phyloP scores from a whole-genome alignment of 2,797 vertebrate genomes.

The Xenops minutus region DNA sequence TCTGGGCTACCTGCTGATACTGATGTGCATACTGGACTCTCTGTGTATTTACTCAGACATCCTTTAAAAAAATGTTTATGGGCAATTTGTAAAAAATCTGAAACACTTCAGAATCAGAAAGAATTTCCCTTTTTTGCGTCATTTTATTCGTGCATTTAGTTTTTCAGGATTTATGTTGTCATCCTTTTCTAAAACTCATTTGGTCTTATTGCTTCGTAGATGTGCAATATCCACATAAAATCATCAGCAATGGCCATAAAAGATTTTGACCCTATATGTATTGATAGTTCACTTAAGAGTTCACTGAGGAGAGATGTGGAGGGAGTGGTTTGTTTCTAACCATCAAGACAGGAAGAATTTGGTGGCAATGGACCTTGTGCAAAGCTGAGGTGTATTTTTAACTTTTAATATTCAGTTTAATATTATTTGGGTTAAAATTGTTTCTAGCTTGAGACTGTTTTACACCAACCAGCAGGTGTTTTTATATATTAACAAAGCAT shows the following conservation, averaged over 20 bases:
- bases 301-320: neutral
- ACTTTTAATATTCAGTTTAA: neutral
- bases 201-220: neutral
- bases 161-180: neutral
- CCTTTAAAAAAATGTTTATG: neutral
- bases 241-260: neutral
- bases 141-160: neutral
- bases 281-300: neutral
- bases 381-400: neutral
- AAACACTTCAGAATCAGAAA: neutral
- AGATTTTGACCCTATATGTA: neutral
- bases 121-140: accelerated
- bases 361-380: neutral
- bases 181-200: neutral
- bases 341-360: neutral
- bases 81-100: neutral
- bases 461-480: neutral
- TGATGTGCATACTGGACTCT: neutral
- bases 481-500: neutral
- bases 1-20: neutral
- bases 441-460: neutral
- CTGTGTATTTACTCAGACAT: neutral
- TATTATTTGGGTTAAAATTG: neutral
- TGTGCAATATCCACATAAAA: neutral
- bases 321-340: neutral